A percentile compares a stretch with the other conserved stretches of the same genome.
phyloP scores from a whole-genome alignment of 1,140 invertebrate species.

The Drosophila baimaii region DNA sequence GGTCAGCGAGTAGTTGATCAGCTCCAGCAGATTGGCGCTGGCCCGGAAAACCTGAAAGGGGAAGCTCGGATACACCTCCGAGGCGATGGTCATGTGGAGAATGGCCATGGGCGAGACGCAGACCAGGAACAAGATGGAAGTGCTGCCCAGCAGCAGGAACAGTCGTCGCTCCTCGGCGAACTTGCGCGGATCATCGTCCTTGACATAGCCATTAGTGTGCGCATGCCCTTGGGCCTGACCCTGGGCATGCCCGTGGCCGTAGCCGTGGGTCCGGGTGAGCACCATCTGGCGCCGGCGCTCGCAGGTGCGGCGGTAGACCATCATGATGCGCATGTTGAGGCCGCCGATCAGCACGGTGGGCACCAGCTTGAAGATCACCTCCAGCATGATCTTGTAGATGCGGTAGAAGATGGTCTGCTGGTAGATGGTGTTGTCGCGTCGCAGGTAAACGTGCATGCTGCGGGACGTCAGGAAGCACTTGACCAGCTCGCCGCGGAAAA shows the following conservation, averaged over 20 bases:
- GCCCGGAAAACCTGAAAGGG: conserved; percentile 90
- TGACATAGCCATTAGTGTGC: conserved; percentile 40
- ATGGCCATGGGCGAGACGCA: conserved; percentile 92
- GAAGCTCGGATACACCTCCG: conserved; percentile 87
- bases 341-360: conserved; percentile 88
- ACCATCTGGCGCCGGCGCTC: conserved; percentile 88
- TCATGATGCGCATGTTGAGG: conserved; percentile 89
- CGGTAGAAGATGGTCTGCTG: conserved; percentile 86
- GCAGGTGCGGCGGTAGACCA: conserved; percentile 88
- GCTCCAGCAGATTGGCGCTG: conserved; percentile 89
- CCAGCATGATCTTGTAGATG: conserved; percentile 88
- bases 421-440: conserved; percentile 86
- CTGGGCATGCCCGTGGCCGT: conserved; percentile 10
- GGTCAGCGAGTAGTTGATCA: conserved; percentile 91
- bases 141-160: conserved; percentile 89
- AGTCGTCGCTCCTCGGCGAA: conserved; percentile 90
- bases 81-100: conserved; percentile 88
- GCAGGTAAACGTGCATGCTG: conserved; percentile 86
- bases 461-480: conserved; percentile 85
- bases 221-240: conserved; percentile 20
- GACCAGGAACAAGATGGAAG: conserved; percentile 89
- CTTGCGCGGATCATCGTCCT: conserved; percentile 87
- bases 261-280: conserved; percentile 82
- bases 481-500: conserved; percentile 87
- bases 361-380: conserved; percentile 88